Evolutionary conservation across 2,888 invertebrate species (phyloP).

Genomic region (Atherix ibis): DNA sequence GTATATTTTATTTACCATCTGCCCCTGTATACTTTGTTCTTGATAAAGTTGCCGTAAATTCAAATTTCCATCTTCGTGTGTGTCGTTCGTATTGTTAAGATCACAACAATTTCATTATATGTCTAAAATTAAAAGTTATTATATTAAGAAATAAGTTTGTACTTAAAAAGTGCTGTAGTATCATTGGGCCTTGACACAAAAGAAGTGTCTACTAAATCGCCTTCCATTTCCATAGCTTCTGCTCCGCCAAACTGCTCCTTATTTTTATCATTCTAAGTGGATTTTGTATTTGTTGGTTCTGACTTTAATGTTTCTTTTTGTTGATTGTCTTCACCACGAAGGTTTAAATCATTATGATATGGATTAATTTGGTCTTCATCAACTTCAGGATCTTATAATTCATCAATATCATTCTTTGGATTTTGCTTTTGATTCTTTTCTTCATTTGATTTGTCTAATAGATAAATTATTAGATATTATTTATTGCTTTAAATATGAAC

Average conservation of each 20-base stretch:
- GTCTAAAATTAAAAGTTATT: neutral
- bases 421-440: constrained; percentile 20
- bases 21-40: constrained; percentile 20
- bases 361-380: constrained; percentile 69
- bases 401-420: constrained; percentile 56
- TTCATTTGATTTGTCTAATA: neutral
- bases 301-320: constrained; percentile 27
- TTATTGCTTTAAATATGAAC: too few relatives aligned
- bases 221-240: constrained; percentile 51
- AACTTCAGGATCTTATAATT: constrained; percentile 64
- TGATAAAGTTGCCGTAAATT: constrained; percentile 26
- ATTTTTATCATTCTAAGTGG: constrained; percentile 27
- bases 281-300: constrained; percentile 27
- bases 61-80: constrained; percentile 20
- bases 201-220: constrained; percentile 51
- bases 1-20: constrained; percentile 15
- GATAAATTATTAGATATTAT: too few relatives aligned
- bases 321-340: constrained; percentile 35
- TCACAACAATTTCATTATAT: constrained; percentile 26
- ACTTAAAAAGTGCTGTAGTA: constrained; percentile 63
- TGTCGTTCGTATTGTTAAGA: constrained; percentile 18
- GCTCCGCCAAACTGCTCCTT: constrained; percentile 36
- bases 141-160: constrained; percentile 6
- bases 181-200: constrained; percentile 52
- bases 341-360: constrained; percentile 64